Evolutionary conservation across 2,797 vertebrate species (phyloP), one percentile per base, ranked within the genome.

Genomic region (Eleutherodactylus coqui): DNA sequence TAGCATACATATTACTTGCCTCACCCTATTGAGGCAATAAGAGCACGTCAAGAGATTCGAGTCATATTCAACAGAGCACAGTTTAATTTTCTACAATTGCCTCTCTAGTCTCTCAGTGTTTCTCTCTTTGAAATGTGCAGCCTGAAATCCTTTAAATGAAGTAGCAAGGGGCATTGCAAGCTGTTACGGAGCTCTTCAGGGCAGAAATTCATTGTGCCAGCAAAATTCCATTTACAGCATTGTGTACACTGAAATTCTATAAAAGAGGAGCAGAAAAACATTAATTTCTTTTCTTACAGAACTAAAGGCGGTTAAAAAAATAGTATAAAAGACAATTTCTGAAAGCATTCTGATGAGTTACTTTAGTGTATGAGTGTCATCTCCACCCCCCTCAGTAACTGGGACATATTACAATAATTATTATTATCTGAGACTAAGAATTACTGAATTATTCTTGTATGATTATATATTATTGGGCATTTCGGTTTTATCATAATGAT

Each of bases 81-180:
- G 70, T 82, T 86, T 86, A 76, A 82, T 82, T 86, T 82, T 86
- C 79, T 76, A 81, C 85, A 81, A 86, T 86, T 86, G 85, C 79
- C 79, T 82, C 49, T 72, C 41, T 67, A 62, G 72, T 75, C 70
- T 82, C 58, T 76, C 79, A 67, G 58, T 64, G 36, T 73, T 86
- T 75, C 43, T 62, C 69, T 75, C 53, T 82, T 27, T 82, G 67
- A 80, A 82, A 86, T 67, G 85, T 86, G 58, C 34, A 86, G 70
- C 82, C 72, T 86, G 55, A 76, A 86, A 82, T 86, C 47, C 79
- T 86, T 76, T 82, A 86, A 86, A 86, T 76, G 79, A 76, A 86
- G 79, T 86, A 86, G 85, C 72, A 82, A 86, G 79, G 85, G 79
- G 79, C 85, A 86, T 49, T 67, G 79, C 70, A 86, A 86, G 70